These are phyloP conservation scores for Dinomys branickii DNA, from an alignment of 2,113 vertebrate species.

Conservation along the genomic window DNA sequence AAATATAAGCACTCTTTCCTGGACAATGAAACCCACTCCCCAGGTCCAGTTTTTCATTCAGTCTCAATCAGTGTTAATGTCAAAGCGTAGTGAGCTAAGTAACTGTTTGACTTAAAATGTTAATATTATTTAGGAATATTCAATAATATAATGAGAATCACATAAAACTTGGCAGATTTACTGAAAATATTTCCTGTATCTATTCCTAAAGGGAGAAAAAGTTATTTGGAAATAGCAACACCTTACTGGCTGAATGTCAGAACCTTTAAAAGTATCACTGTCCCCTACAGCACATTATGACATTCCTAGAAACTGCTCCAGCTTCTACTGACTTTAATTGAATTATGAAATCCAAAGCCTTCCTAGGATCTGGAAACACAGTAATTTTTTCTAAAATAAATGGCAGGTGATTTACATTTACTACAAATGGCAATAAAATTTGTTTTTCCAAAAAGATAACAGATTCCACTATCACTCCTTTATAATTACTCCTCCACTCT, in stretches of 20 bases:
- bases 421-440: conserved; percentile 63
- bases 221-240: conserved; percentile 53
- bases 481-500: conserved; percentile 65
- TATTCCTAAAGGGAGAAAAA: background rate
- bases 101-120: conserved; percentile 37
- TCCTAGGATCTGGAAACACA: conserved; percentile 45
- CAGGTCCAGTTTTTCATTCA: background rate
- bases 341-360: conserved; percentile 53
- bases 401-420: conserved; percentile 26
- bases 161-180: conserved; percentile 41
- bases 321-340: conserved; percentile 54
- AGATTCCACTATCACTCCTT: conserved; percentile 56
- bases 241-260: conserved; percentile 46
- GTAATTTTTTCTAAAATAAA: conserved; percentile 66
- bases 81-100: background rate
- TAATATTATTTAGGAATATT: conserved; percentile 26
- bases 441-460: conserved; percentile 55
- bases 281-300: conserved; percentile 49
- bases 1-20: background rate
- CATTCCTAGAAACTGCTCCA: conserved; percentile 50
- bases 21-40: background rate
- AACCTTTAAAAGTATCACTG: conserved; percentile 56
- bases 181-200: conserved; percentile 50
- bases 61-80: background rate
- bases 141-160: conserved; percentile 35